These are phyloP conservation scores for Acronicta alni DNA, from an alignment of 2,888 invertebrate genomes.

Conservation along the genomic window DNA sequence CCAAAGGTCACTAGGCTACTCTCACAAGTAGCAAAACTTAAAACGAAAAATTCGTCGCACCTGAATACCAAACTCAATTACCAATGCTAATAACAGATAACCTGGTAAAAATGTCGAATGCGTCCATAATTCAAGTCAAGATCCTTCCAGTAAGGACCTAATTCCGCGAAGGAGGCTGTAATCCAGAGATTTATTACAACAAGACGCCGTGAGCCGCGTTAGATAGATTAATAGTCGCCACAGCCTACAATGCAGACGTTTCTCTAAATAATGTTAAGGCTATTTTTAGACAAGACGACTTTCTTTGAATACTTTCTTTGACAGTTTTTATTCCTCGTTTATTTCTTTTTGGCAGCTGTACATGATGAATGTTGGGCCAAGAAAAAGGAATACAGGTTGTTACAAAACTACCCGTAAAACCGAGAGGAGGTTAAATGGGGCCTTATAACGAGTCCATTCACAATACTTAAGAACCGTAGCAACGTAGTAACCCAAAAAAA, in stretches of 20 bases:
- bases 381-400: background rate
- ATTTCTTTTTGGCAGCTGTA: background rate
- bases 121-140: slow-evolving; percentile 42
- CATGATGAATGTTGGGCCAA: background rate
- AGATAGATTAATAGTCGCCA: slow-evolving; percentile 59
- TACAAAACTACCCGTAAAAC: too few species aligned
- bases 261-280: slow-evolving; percentile 30
- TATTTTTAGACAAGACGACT: slow-evolving; percentile 28
- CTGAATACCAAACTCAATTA: slow-evolving; percentile 15
- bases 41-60: too few species aligned
- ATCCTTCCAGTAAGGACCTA: slow-evolving; percentile 40
- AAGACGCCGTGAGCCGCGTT: slow-evolving; percentile 50
- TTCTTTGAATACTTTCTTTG: slow-evolving; percentile 8
- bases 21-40: too few species aligned
- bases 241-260: slow-evolving; percentile 51
- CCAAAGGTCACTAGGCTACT: too few species aligned
- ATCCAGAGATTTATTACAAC: slow-evolving; percentile 62
- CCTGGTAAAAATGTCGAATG: slow-evolving; percentile 34
- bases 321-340: slow-evolving; percentile 5
- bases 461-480: too few species aligned
- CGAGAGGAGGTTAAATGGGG: too few species aligned
- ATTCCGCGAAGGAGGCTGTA: slow-evolving; percentile 45
- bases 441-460: too few species aligned
- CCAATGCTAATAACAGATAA: slow-evolving; percentile 43
- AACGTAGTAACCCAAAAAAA: too few species aligned